Base-by-base conservation (phyloP, 2,888 invertebrate species). In the Stenodema calcarata region DNA sequence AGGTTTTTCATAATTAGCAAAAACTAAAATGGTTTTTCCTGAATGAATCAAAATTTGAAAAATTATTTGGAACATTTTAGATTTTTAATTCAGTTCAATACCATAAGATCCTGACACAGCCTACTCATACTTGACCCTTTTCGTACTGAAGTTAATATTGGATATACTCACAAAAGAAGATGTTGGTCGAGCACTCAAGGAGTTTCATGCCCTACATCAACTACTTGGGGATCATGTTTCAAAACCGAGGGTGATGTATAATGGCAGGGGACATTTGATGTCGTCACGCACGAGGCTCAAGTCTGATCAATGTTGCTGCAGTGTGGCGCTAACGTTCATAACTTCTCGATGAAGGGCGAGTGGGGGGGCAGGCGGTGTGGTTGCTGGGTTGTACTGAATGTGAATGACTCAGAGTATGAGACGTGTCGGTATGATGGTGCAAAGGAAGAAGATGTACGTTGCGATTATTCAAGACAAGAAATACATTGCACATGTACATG, bases 151-250 rank as follows among this genome's bases (percentile, higher is more conserved):
- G 35, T 35, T 4, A 2, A 4, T 4, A 35, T 2, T 4, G 35
- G 7, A 35, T 35, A 35, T 7, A 35, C 35, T 35, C 7, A 4
- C 35, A 35, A 35, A 62, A 62, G 62, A 23, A 62, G 62, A 23
- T 62, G 27, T 62, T 62, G 7, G 11, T 23, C 16, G 73, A n/a
- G 73, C 12, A 14, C 11, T 30, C 73, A 30, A 30, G 14, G 41
- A 18, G 73, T 73, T 73, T 73, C 41, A 30, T 73, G 41, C 35
- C 73, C 18, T 4, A 18, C 44, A 18, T 44, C 78, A 14, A 78
- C 78, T 78, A 78, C 78, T 78, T 44, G 78, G 44, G n/a, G 78
- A 78, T 44, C 80, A 80, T 80, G 69, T 69, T 82, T 82, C 42
- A 69, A 28, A 42, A 30, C 30, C 18, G 35, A 42, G 69, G 69